Evolutionary conservation across 2,113 vertebrate genomes (phyloP).

Genomic region (Formicarius rufipectus): DNA sequence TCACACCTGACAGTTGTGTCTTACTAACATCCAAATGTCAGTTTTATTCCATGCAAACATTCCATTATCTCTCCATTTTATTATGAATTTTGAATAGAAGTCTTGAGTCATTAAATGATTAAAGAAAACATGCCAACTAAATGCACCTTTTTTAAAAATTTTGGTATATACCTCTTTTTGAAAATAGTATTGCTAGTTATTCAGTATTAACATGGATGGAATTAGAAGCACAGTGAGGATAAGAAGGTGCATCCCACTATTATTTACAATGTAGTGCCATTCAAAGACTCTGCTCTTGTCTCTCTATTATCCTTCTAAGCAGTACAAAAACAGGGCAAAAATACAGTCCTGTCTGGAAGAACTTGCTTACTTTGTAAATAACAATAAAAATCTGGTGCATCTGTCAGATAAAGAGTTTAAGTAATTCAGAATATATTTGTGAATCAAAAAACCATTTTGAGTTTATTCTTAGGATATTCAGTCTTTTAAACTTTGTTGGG

Average conservation of each 20-base stretch:
- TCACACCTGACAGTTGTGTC: neutral
- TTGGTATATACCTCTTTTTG: accelerated
- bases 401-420: neutral
- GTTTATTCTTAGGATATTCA: neutral
- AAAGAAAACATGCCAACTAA: neutral
- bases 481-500: neutral
- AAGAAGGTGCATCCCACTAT: neutral
- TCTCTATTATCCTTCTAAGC: neutral
- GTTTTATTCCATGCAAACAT: neutral
- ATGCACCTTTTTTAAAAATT: neutral
- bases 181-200: neutral
- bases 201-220: neutral
- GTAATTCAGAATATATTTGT: neutral
- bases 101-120: neutral
- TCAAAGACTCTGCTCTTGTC: neutral
- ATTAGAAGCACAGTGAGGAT: neutral
- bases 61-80: neutral
- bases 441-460: neutral
- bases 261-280: neutral
- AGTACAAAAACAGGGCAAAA: neutral
- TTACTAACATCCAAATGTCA: neutral
- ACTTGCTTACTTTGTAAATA: neutral
- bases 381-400: neutral
- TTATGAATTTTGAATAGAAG: neutral
- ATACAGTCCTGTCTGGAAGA: neutral